phyloP scores from a whole-genome alignment of 2,797 vertebrate species.

The Phyllotis vaccarum region DNA sequence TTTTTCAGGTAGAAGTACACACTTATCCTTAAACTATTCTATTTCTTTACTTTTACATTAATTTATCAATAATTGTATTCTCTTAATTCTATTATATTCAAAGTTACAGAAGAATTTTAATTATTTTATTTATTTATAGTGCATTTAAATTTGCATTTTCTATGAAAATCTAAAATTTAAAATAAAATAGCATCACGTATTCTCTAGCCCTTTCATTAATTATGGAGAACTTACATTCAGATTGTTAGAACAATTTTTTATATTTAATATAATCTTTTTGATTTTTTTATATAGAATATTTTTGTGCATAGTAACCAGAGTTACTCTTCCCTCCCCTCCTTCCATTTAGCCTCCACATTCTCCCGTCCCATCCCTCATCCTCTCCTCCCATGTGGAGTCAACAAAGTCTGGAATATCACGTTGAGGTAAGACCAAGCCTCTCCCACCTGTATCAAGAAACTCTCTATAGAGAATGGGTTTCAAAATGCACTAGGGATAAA shows the following conservation, averaged over 20 bases:
- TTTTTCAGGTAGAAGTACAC: background rate
- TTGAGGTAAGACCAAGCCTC: no score
- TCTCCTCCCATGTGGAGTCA: no score
- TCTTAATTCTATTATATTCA: background rate
- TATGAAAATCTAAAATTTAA: background rate
- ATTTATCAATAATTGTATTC: background rate
- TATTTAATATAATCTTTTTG: no score
- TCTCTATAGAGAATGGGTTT: no score
- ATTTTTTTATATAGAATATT: no score
- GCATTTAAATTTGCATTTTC: background rate
- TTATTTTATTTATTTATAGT: background rate
- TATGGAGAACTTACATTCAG: background rate
- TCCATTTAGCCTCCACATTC: no score
- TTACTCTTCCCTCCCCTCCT: no score
- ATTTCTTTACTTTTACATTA: background rate
- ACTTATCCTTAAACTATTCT: background rate
- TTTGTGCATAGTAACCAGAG: no score
- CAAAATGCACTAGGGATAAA: no score
- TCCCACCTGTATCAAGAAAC: no score
- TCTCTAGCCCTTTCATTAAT: background rate
- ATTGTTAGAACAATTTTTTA: background rate
- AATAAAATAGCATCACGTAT: background rate
- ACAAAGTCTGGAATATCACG: no score
- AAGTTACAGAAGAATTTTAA: background rate
- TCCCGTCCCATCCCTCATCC: no score